Evolutionary conservation across 2,888 invertebrate species (phyloP), one percentile per base, ranked within the genome.

Genomic region (Drosophila leonis): DNA sequence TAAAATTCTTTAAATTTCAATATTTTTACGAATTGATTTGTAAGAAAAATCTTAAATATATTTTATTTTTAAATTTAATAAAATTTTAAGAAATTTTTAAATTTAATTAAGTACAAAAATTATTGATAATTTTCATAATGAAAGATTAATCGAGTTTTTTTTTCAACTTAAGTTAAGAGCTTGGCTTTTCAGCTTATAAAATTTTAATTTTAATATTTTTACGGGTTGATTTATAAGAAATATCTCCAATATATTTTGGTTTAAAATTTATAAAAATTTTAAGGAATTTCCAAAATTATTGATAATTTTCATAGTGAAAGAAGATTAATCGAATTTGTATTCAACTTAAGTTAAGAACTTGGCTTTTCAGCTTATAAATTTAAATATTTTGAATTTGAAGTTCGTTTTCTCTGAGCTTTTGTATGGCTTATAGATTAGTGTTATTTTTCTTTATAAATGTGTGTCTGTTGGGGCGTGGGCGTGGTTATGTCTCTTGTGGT

Each of bases 401-500:
- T 15, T 7, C 0, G 13, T 10, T 37, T 59, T 59, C 48, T 37
- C 59, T 59, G 48, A 59, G 59, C 24, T 52, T 27, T 0, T 44
- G 12, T 37, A 24, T 66, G 42, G 10, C 29, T 27, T 42, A 35
- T 49, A 24, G 35, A 15, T 51, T 55, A 29, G 46, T 49, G 27
- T 29, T 46, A 20, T 46, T 39, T 24, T 46, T 39, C n/a, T 49
- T 54, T 44, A 27, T 51, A 20, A 49, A 35, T 56, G 65, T 68
- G 68, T 75, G 51, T 55, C 35, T 67, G 56, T 69, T 51, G 67
- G 48, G 64, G 37, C 54, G 60, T 48, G 70, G 62, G 41, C 42
- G 70, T 74, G 74, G 39, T 52, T 86, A 78, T 88, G 70, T 82
- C 74, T 80, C 62, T 67, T 72, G 72, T 82, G 52, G 83, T 88